phyloP scores from a whole-genome alignment of 2,888 invertebrate species.

The Muschampia plurimacula region DNA sequence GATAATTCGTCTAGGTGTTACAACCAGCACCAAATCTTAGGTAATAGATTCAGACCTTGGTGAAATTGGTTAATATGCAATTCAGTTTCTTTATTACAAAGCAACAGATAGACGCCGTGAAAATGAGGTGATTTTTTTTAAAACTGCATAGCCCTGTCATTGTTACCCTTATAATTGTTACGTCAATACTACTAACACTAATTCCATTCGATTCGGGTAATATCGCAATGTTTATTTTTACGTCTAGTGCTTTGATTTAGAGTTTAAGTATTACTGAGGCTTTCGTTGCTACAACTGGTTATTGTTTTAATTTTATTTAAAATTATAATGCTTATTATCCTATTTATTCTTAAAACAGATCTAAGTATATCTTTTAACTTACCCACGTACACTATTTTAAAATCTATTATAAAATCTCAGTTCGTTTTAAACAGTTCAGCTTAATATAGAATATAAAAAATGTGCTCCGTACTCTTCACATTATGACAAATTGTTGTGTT shows the following conservation, averaged over 20 bases:
- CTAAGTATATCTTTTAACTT: too few relatives aligned
- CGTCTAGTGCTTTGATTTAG: neutral
- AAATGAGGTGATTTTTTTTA: conserved; percentile 18
- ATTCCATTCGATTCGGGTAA: conserved; percentile 2
- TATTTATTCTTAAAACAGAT: too few relatives aligned
- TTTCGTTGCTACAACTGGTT: neutral
- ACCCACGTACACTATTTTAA: too few relatives aligned
- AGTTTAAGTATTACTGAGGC: neutral
- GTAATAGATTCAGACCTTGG: conserved; percentile 31
- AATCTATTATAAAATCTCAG: too few relatives aligned
- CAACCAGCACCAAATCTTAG: conserved; percentile 26
- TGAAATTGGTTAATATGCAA: conserved; percentile 25
- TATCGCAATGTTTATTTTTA: neutral
- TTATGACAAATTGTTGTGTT: neutral
- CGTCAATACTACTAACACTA: conserved; percentile 9
- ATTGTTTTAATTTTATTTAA: too few relatives aligned
- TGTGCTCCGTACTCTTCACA: too few relatives aligned
- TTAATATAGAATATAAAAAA: too few relatives aligned
- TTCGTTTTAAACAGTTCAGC: too few relatives aligned
- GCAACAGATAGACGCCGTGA: neutral
- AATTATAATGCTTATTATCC: too few relatives aligned
- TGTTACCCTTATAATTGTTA: conserved; percentile 14
- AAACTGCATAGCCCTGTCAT: conserved; percentile 3
- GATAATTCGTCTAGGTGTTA: conserved; percentile 29
- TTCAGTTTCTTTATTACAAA: conserved; percentile 9